Evolutionary conservation across 2,888 invertebrate species (phyloP).

Genomic region (Aleiodes alternator): DNA sequence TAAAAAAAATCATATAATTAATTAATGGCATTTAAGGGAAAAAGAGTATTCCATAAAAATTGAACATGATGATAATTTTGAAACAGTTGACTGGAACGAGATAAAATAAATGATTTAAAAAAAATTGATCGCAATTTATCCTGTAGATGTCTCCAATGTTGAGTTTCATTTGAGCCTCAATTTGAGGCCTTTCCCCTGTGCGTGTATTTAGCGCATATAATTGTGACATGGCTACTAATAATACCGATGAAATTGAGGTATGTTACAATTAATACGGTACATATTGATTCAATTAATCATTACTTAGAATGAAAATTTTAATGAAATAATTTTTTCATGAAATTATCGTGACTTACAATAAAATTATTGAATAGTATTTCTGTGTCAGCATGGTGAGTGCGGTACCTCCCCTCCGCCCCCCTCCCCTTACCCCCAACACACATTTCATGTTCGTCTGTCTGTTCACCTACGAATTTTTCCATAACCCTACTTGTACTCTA

Average conservation of each 20-base stretch:
- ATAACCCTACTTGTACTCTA: constrained; percentile 43
- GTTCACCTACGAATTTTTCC: constrained; percentile 48
- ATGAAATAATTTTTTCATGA: neutral
- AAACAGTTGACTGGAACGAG: neutral
- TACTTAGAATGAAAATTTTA: constrained; percentile 18
- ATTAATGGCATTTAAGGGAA: no score
- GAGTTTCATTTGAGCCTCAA: neutral
- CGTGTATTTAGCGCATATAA: constrained; percentile 46
- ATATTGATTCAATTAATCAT: constrained; percentile 15
- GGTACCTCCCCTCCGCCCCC: constrained; percentile 29
- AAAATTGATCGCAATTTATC: constrained; percentile 14
- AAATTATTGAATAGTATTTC: constrained; percentile 51
- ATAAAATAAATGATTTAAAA: neutral
- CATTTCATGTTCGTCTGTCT: constrained; percentile 42
- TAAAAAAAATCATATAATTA: no score
- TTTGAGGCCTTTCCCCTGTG: constrained; percentile 16
- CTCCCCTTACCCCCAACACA: constrained; percentile 3
- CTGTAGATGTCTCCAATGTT: constrained; percentile 28
- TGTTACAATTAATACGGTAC: constrained; percentile 28
- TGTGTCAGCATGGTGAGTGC: constrained; percentile 72
- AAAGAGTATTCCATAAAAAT: no score
- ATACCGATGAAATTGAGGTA: constrained; percentile 80
- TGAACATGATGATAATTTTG: no score
- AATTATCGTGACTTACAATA: constrained; percentile 14
- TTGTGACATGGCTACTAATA: constrained; percentile 80